A percentile compares a stretch with the other conserved stretches of the same genome.
Conservation (phyloP, 2,797 vertebrate genomes). For the Schizopygopsis malacanthus region DNA sequence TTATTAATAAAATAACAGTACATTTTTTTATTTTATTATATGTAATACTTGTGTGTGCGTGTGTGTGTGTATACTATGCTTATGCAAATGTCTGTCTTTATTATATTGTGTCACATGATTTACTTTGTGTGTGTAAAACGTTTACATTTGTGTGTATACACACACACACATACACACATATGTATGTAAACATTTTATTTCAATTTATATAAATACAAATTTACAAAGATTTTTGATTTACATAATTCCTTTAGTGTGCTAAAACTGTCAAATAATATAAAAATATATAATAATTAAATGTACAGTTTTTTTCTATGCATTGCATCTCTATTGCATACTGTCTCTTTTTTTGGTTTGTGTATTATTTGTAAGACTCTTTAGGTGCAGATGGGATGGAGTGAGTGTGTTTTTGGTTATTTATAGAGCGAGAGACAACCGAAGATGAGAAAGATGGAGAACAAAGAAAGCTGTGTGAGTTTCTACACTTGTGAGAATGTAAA, state of each 20-base stretch:
- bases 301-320: neutral
- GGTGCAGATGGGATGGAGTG: neutral
- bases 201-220: no score
- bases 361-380: neutral
- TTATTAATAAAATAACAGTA: no score
- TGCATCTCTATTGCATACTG: neutral
- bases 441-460: constrained; percentile 6
- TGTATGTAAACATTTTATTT: no score
- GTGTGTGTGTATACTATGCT: no score
- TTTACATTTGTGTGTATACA: no score
- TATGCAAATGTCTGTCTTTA: neutral
- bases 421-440: constrained; percentile 4
- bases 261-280: neutral
- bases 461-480: constrained; percentile 2
- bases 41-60: no score
- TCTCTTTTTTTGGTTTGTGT: neutral
- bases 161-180: no score
- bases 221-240: neutral
- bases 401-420: constrained; percentile 19
- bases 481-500: constrained; percentile 24
- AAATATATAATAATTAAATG: neutral
- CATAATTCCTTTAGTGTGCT: neutral
- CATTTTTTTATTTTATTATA: no score
- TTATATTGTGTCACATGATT: neutral
- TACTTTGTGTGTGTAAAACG: neutral